These are phyloP conservation scores for Holothuria leucospilota DNA, from an alignment of 53 echinoderm and acorn worm species.

Conservation along the genomic window DNA sequence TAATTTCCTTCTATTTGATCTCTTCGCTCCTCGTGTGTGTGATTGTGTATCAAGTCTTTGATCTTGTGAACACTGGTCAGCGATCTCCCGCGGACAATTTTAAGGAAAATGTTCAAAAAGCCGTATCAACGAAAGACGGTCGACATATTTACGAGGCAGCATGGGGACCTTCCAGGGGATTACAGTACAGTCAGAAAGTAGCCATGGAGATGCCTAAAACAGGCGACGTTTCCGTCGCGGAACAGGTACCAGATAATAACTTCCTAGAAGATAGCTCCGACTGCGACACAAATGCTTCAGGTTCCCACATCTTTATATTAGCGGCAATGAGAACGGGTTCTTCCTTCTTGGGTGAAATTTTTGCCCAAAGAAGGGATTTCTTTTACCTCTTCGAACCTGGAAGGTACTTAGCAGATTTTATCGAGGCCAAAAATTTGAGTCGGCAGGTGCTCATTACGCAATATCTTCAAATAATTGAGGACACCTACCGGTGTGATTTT, in stretches of 20 bases:
- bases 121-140: not conserved
- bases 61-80: not conserved
- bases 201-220: not conserved
- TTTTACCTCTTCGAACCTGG: constrained; percentile 97
- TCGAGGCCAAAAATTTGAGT: constrained; percentile 57
- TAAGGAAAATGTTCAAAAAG: not conserved
- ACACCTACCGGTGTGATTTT: constrained; percentile 70
- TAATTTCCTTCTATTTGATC: constrained; percentile 16
- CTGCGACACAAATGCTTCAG: not conserved
- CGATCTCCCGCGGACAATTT: not conserved
- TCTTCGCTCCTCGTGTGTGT: constrained; percentile 5
- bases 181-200: constrained; percentile 15
- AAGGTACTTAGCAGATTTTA: constrained; percentile 51
- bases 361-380: constrained; percentile 72
- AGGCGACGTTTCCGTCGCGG: constrained; percentile 7
- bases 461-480: constrained; percentile 68
- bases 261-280: constrained; percentile 42
- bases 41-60: constrained; percentile 17
- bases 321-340: constrained; percentile 94
- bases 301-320: constrained; percentile 58
- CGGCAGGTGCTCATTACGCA: constrained; percentile 53
- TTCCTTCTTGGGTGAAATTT: constrained; percentile 84
- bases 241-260: not conserved
- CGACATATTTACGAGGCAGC: constrained; percentile 26
- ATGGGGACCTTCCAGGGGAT: constrained; percentile 4